Conservation (phyloP, 2,888 invertebrate species). For the Athalia cordata region DNA sequence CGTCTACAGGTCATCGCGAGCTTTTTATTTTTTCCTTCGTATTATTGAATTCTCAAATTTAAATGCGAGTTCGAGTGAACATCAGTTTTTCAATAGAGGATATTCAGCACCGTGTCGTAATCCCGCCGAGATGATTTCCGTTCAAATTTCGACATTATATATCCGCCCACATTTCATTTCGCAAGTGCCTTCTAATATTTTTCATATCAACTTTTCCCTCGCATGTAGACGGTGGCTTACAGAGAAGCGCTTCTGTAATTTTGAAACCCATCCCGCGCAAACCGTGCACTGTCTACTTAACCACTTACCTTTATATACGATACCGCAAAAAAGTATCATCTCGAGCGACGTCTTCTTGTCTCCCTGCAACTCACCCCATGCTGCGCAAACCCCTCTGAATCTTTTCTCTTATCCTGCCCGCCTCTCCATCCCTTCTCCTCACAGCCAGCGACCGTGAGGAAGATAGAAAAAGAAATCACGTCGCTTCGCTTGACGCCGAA, state of each 20-base stretch:
- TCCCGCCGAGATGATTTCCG: background rate
- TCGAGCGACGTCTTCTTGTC: slow-evolving; percentile 21
- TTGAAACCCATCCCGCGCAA: background rate
- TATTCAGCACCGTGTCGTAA: background rate
- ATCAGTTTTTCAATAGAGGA: background rate
- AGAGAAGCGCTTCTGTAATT: background rate
- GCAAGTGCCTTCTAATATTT: background rate
- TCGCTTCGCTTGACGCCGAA: slow-evolving; percentile 12
- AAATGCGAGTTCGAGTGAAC: too few species aligned
- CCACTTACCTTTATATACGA: slow-evolving; percentile 3
- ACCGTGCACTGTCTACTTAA: slow-evolving; percentile 2
- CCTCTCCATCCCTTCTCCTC: slow-evolving; percentile 7
- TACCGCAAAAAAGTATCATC: slow-evolving; percentile 13
- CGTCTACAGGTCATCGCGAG: too few species aligned
- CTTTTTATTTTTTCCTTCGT: background rate
- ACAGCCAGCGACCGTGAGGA: background rate
- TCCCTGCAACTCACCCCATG: background rate
- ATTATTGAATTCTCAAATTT: background rate
- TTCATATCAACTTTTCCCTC: slow-evolving; percentile 4
- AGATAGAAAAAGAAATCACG: slow-evolving; percentile 32
- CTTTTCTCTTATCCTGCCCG: background rate
- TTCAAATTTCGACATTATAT: background rate
- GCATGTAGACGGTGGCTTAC: background rate
- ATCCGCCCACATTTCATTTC: background rate
- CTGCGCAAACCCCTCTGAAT: background rate